Evolutionary conservation across 2,888 invertebrate genomes (phyloP), one percentile per base, ranked within the genome.

Genomic region (Xanthostigma xanthostigma): DNA sequence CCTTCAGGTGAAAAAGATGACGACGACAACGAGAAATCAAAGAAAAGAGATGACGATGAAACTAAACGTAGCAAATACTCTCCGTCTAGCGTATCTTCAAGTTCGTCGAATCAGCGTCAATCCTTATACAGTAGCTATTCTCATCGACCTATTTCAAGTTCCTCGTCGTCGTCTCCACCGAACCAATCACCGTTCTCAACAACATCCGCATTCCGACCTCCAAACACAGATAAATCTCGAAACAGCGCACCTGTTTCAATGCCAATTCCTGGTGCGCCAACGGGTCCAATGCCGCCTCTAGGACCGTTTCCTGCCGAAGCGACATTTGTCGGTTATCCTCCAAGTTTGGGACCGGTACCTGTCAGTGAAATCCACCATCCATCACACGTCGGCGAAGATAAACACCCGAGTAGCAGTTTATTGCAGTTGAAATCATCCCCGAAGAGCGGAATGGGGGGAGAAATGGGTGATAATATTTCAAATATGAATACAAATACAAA

Each of bases 131-230:
- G 69, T 53, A 47, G 36, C 48, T 50, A 52, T 52, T 52, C 49
- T 47, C 53, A 41, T 49, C 52, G 41, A 52, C 53, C 40, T 53
- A 55, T 11, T 49, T 50, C 14, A 50, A 75, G 53, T 55, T 60
- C 50, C 42, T 58, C 60, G 46, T 54, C 66, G 53, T 72, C 73
- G 55, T 71, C 72, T 8, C 71, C 74, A 9, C 73, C 75, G 6
- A 68, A 73, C 46, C 65, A 75, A 44, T 64, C 75, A 41, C 77
- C 81, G n/a, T 84, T 83, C 60, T 81, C 84, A 2, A 78, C 81
- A 33, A 78, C 81, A 45, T 87, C 88, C 0, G 87, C 88, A 1
- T 88, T 89, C 62, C 80, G 86, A 59, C 87, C 86, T 9, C 86
- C 81, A 3, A 72, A 75, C 12, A 81, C 82, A 57, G 76, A 79